Evolutionary conservation across 1,140 invertebrate species (phyloP).

Genomic region (Cherax destructor): DNA sequence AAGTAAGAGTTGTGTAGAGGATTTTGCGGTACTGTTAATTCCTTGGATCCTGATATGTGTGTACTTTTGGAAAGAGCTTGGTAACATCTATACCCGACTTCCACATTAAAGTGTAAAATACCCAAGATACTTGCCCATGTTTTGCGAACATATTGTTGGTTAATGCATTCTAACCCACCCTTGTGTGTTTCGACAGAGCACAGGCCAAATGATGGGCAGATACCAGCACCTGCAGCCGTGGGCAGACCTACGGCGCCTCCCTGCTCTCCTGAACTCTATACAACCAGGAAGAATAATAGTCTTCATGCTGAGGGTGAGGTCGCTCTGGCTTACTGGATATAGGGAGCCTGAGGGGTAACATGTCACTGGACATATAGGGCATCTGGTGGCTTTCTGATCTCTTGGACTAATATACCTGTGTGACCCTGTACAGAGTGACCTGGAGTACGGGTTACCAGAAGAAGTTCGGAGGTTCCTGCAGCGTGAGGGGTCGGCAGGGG

Average conservation of each 20-base stretch:
- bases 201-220: neutral
- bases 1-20: neutral
- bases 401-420: too few relatives aligned
- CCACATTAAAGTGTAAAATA: neutral
- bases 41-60: neutral
- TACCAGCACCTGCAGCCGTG: slow-evolving; percentile 38
- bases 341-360: neutral
- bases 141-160: neutral
- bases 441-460: slow-evolving; percentile 20
- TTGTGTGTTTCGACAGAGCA: neutral
- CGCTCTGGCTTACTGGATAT: neutral
- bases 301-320: slow-evolving; percentile 41
- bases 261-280: neutral
- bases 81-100: neutral
- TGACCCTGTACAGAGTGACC: slow-evolving; percentile 5
- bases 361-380: neutral
- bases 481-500: slow-evolving; percentile 17
- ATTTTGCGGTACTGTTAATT: neutral
- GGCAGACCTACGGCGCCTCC: slow-evolving; percentile 12
- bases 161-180: too few relatives aligned
- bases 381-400: neutral
- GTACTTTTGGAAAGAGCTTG: neutral
- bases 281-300: slow-evolving; percentile 29
- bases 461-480: slow-evolving; percentile 7
- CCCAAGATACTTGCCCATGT: neutral